Percentiles rank a stretch among this genome's conserved stretches.
These are phyloP conservation scores for Salvator merianae DNA, from an alignment of 2,113 vertebrate species.

Conservation along the genomic window DNA sequence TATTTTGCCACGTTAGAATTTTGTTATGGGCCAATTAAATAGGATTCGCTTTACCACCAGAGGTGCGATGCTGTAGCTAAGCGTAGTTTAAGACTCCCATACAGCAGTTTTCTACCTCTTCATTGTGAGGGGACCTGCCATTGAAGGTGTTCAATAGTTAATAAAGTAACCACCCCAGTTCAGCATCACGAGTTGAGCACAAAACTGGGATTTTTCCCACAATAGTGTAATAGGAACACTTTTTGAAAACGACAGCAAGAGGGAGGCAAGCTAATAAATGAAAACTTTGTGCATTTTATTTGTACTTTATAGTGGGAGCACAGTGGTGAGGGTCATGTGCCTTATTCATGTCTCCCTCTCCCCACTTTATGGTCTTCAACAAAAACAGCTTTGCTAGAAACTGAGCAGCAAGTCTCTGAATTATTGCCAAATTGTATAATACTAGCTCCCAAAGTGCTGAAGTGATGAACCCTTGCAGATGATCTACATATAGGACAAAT, in stretches of 20 bases:
- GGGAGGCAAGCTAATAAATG: no score
- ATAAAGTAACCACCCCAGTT: neutral
- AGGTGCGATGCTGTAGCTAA: neutral
- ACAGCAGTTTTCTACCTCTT: neutral
- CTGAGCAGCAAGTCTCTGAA: neutral
- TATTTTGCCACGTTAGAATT: neutral
- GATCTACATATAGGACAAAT: neutral
- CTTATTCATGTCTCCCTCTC: neutral
- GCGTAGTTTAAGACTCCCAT: neutral
- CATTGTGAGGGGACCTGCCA: neutral
- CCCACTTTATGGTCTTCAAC: neutral
- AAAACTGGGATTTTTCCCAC: neutral
- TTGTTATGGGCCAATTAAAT: no score
- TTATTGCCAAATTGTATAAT: neutral
- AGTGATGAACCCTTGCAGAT: neutral
- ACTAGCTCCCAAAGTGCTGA: neutral
- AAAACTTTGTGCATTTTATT: neutral
- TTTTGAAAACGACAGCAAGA: no score
- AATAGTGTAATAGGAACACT: no score
- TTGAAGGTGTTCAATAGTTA: neutral
- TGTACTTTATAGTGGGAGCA: neutral
- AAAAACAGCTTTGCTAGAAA: neutral
- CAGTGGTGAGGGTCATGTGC: neutral
- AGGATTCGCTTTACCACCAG: neutral
- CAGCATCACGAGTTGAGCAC: neutral